A percentile compares a stretch with the other conserved stretches of the same genome.
Conservation (phyloP, 2,888 invertebrate genomes). For the Rotaria macrura region DNA sequence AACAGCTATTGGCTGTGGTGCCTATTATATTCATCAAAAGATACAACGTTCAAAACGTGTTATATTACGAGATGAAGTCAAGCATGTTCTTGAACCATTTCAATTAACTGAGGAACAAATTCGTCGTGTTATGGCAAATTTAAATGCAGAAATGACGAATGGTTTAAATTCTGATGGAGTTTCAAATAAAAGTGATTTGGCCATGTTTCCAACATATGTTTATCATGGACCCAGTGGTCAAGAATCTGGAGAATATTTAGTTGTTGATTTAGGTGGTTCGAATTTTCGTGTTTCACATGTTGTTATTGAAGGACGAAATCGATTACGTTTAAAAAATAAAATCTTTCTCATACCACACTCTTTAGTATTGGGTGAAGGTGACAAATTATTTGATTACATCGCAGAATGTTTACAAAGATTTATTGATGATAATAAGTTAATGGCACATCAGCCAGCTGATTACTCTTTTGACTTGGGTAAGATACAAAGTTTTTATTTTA, state of each 20-base stretch:
- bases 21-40: background rate
- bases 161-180: background rate
- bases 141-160: conserved; percentile 4
- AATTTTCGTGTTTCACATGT: conserved; percentile 70
- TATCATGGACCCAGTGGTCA: conserved; percentile 79
- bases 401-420: background rate
- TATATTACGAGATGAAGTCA: background rate
- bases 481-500: too few relatives aligned
- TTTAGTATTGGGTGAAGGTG: conserved; percentile 8
- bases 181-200: conserved; percentile 44
- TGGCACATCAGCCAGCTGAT: background rate
- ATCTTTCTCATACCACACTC: conserved; percentile 14
- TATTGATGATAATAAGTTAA: background rate
- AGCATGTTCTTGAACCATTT: background rate
- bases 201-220: conserved; percentile 89
- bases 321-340: background rate
- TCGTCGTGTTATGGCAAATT: conserved; percentile 10
- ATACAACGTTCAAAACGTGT: background rate
- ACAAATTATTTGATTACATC: conserved; percentile 16
- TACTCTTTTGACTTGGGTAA: background rate
- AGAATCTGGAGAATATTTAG: conserved; percentile 85
- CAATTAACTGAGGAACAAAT: background rate
- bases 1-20: background rate
- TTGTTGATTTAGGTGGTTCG: conserved; percentile 90
- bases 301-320: background rate